Conservation (phyloP, 2,888 invertebrate genomes). For the Brachynemurus nebulosus region DNA sequence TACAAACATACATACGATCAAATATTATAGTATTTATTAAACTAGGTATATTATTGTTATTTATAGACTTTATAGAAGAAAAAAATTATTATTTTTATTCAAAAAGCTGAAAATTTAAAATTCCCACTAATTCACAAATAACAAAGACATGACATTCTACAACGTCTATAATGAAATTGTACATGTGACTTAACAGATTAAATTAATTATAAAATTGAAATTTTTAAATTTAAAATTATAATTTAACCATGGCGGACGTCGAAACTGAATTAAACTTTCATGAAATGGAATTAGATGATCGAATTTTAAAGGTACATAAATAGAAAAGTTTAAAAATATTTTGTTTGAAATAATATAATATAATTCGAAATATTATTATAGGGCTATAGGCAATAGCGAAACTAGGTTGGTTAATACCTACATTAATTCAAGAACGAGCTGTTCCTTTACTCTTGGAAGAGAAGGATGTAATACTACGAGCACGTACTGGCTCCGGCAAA, state of each 20-base stretch:
- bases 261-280: slow-evolving; percentile 58
- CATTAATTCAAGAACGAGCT: slow-evolving; percentile 89
- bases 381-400: slow-evolving; percentile 69
- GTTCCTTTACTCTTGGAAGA: slow-evolving; percentile 89
- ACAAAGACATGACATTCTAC: no score
- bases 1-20: no score
- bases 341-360: slow-evolving; percentile 11
- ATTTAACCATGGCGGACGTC: slow-evolving; percentile 30
- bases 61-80: no score
- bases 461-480: slow-evolving; percentile 89
- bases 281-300: slow-evolving; percentile 87
- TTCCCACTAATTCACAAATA: no score
- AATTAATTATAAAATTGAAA: no score
- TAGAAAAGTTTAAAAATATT: no score
- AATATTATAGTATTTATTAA: no score
- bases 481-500: slow-evolving; percentile 96
- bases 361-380: slow-evolving; percentile 1
- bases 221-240: slow-evolving; percentile 1
- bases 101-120: no score
- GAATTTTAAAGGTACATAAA: slow-evolving; percentile 74
- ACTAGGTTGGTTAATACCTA: slow-evolving; percentile 81
- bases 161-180: no score
- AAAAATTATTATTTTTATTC: no score
- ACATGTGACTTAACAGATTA: no score
- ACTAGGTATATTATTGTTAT: no score